Evolutionary conservation across 2,888 invertebrate genomes (phyloP).

Genomic region (Lasius fuliginosus): DNA sequence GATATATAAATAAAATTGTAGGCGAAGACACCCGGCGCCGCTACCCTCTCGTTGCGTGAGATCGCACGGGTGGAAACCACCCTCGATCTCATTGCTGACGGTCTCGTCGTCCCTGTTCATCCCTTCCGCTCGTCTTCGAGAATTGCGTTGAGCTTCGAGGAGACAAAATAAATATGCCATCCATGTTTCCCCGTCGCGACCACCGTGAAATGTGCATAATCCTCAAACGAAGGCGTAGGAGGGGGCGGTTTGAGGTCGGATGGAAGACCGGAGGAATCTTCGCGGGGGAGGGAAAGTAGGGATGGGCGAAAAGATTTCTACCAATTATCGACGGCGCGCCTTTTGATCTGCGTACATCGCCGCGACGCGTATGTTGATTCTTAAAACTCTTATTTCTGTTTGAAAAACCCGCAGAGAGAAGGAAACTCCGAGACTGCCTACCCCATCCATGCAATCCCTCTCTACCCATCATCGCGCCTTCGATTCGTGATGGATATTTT

Average conservation of each 20-base stretch:
- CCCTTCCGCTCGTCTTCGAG: slow-evolving; percentile 35
- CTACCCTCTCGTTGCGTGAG: slow-evolving; percentile 43
- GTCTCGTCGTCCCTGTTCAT: slow-evolving; percentile 60
- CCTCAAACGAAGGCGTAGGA: slow-evolving; percentile 80
- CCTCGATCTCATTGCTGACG: slow-evolving; percentile 44
- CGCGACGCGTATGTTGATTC: slow-evolving; percentile 82
- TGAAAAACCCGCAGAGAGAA: slow-evolving; percentile 63
- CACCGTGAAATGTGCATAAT: slow-evolving; percentile 77
- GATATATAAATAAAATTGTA: slow-evolving; percentile 80
- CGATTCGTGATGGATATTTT: slow-evolving; percentile 48
- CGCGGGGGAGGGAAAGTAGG: slow-evolving; percentile 30
- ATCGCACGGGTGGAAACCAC: slow-evolving; percentile 50
- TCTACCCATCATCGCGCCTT: neutral
- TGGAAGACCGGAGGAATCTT: slow-evolving; percentile 54
- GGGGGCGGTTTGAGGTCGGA: slow-evolving; percentile 39
- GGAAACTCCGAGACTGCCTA: slow-evolving; percentile 17
- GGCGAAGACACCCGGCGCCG: slow-evolving; percentile 75
- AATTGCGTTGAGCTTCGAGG: slow-evolving; percentile 63
- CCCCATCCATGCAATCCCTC: slow-evolving; percentile 21
- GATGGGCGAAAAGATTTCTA: slow-evolving; percentile 81
- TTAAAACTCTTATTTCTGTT: slow-evolving; percentile 82
- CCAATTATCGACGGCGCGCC: slow-evolving; percentile 84
- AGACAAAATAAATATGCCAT: slow-evolving; percentile 81
- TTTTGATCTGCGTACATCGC: slow-evolving; percentile 81
- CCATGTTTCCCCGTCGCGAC: slow-evolving; percentile 76